These are phyloP conservation scores for Agrotis segetum DNA, from an alignment of 2,888 invertebrate species.

Conservation along the genomic window DNA sequence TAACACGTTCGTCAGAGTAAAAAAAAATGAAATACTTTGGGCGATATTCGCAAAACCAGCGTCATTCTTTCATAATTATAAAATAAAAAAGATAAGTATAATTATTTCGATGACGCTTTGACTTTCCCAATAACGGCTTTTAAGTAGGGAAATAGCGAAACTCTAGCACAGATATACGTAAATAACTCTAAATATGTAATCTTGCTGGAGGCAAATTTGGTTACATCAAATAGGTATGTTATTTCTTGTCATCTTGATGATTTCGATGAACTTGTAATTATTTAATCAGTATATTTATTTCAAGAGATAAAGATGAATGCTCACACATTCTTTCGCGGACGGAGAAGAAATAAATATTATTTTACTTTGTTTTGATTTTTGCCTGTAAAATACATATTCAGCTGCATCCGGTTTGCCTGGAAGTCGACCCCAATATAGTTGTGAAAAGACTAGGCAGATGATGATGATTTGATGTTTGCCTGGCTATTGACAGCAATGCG, in stretches of 20 bases:
- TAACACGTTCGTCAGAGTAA: not conserved
- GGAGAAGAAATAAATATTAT: not conserved
- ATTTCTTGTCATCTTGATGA: conserved; percentile 5
- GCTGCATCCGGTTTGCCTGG: no score
- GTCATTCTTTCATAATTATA: conserved; percentile 10
- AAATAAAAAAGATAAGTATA: conserved; percentile 4
- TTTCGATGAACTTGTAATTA: conserved; percentile 29
- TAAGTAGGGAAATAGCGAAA: not conserved
- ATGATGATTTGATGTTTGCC: no score
- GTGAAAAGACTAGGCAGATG: no score
- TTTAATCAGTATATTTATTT: conserved; percentile 14
- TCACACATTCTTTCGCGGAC: not conserved
- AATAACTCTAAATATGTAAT: conserved; percentile 3
- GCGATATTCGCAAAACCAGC: conserved; percentile 24
- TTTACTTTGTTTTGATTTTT: not conserved
- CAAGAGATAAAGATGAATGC: not conserved
- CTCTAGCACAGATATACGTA: conserved; percentile 25
- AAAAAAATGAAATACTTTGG: conserved; percentile 32
- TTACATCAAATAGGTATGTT: conserved; percentile 26
- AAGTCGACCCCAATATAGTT: no score
- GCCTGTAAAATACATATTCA: no score
- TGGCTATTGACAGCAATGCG: no score
- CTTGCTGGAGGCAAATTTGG: conserved; percentile 22
- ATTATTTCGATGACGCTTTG: not conserved
- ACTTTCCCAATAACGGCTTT: conserved; percentile 6